Evolutionary conservation across 2,888 invertebrate species (phyloP), one percentile per base, ranked within the genome.

Genomic region (Camponotus fellah): DNA sequence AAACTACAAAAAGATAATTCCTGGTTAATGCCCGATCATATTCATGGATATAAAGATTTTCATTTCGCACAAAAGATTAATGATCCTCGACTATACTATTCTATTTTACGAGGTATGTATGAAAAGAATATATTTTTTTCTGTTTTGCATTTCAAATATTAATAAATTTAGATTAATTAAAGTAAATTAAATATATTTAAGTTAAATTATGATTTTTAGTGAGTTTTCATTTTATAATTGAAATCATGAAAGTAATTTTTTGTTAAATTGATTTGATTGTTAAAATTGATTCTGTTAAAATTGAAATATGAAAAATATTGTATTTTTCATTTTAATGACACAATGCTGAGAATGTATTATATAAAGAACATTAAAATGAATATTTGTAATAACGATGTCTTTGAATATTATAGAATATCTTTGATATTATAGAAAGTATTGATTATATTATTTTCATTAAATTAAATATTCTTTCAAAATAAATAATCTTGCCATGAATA

Each of bases 1-100:
- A 90, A 87, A 82, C 71, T 82, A 56, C 65, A 72, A 4, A 86
- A 82, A 69, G 87, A 88, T 9, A 56, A 21, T 10, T 43, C 72
- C 10, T 88, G 90, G 90, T 34, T 85, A 68, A 74, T 84, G 14
- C 53, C 84, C 9, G 83, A 88, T 56, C 85, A 68, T 12, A 32
- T 69, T 21, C 85, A 79, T 32, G 71, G 72, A 17, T 21, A 74
- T 53, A 89, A 85, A 62, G 90, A 90, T 3, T 76, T 79, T 49
- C 86, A 79, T 37, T 68, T 77, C 0, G 68, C 71, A 56, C 86
- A 85, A 56, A 90, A 86, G 69, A 79, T 75, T 58, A 85, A 90
- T 60, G 83, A 90, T 5, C 58, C 56, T 5, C 81, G 83, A 69
- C n/a, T 74, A 12, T 43, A 82, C 6, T 84, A 85, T 32, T 43